A percentile compares a stretch with the other conserved stretches of the same genome.
Evolutionary conservation across 2,113 vertebrate genomes (phyloP).

Genomic region (Trichechus manatus): DNA sequence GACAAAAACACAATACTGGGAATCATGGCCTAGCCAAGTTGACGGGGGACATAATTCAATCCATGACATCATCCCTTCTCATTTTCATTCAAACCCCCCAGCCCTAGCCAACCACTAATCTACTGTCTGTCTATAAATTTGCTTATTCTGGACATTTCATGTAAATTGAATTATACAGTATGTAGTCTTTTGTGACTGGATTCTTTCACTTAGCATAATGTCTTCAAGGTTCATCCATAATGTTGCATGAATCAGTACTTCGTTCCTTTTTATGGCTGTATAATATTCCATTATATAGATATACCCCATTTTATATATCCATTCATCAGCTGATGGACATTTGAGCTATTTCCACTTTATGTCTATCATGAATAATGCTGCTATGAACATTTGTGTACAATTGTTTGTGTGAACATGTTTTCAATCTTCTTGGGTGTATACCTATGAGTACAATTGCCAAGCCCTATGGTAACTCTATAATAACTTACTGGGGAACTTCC

Average conservation of each 20-base stretch:
- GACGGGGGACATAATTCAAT: no score
- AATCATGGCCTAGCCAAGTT: no score
- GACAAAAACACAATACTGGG: no score
- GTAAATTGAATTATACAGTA: neutral
- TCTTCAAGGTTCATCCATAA: neutral
- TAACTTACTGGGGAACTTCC: no score
- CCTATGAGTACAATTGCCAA: no score
- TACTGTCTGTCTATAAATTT: no score
- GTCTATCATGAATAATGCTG: neutral
- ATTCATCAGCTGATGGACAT: neutral
- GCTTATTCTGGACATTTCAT: no score
- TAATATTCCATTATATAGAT: no score
- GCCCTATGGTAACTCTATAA: no score
- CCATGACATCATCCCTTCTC: neutral
- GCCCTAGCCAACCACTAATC: neutral
- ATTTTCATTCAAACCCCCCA: neutral
- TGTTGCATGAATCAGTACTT: no score
- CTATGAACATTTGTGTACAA: neutral
- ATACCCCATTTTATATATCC: neutral
- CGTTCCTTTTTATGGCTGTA: no score
- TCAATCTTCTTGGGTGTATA: no score
- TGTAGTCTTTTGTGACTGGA: neutral
- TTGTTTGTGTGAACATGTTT: neutral
- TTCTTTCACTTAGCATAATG: neutral
- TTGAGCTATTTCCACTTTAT: constrained; percentile 19